phyloP scores from a whole-genome alignment of 2,113 vertebrate species.

The Dryoscopus gambensis region DNA sequence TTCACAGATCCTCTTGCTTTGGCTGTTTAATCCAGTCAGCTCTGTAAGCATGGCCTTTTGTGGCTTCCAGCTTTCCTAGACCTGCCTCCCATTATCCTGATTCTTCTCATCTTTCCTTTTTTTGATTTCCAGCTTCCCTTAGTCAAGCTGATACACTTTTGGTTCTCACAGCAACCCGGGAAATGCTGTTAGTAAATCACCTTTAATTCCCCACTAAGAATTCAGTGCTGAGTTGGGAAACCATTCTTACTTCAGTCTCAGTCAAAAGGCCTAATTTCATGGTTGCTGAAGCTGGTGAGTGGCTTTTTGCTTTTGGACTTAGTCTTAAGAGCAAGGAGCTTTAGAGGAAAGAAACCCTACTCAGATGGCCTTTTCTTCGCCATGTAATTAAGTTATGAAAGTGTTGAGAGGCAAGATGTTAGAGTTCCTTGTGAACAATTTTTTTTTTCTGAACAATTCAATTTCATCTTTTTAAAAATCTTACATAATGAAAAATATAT shows the following conservation, averaged over 20 bases:
- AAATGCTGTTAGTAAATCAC: not conserved
- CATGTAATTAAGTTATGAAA: not conserved
- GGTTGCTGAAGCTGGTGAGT: not conserved
- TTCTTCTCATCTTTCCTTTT: not conserved
- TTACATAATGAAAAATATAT: not conserved
- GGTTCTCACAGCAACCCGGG: not conserved
- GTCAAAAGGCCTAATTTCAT: not conserved
- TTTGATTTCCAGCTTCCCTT: not conserved
- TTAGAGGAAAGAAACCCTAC: not conserved
- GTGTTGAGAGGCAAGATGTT: not conserved
- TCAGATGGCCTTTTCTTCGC: not conserved
- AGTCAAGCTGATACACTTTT: not conserved
- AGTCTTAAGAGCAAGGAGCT: not conserved
- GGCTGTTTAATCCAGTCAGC: not conserved
- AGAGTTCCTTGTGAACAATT: accelerated
- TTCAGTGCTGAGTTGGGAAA: not conserved
- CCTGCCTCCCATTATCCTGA: not conserved
- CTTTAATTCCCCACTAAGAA: not conserved
- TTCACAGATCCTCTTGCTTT: not conserved
- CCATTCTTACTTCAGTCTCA: not conserved
- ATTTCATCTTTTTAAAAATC: not conserved
- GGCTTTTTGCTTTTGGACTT: not conserved
- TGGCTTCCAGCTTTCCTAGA: not conserved
- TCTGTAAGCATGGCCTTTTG: not conserved
- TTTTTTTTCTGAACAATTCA: not conserved